Base-by-base conservation (phyloP, 2,113 vertebrate genomes). In the Mus spicilegus region DNA sequence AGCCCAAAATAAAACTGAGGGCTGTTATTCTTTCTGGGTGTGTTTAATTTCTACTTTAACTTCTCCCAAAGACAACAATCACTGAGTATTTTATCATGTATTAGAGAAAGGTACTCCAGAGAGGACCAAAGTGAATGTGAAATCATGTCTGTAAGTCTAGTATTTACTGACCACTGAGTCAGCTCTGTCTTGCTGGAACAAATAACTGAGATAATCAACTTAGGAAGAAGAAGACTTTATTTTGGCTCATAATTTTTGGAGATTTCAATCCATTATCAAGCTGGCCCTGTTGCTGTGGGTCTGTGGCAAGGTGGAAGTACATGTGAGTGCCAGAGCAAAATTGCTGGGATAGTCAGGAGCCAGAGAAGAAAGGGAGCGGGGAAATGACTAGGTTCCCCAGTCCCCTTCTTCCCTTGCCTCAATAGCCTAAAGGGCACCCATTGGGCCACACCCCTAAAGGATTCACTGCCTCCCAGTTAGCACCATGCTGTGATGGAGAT, bases 1-100 rank as follows among this genome's bases (percentile, higher is more conserved):
- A 16, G 7, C 73, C 69, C 67, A 76, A 85, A 82, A 77, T 70
- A 56, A 87, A 73, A 90, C 39, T 49, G 67, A 77, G 46, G n/a
- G 8, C 20, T 70, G 30, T 76, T 89, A 49, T 67, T 91, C 14
- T 39, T 65, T 69, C 70, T n/a, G 28, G 14, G 3, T 17, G 3
- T 30, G 26, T 77, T 89, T 77, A 72, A 89, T 61, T 91, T 72
- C 67, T 77, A 46, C 39, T 78, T 95, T 73, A 78, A 73, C 84
- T 58, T 84, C 20, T 89, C 33, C 26, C 51, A 51, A 86, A 69
- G n/a, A 28, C 54, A 81, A 33, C 9, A 58, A 65, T 72, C 78
- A 61, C 30, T 36, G 49, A 81, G 46, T 30, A 46, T 87, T 93
- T 92, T 92, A 87, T 93, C 20, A 30, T 24, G 11, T 61, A 2